These are phyloP conservation scores for Campoletis raptor DNA, from an alignment of 2,888 invertebrate species.

Conservation along the genomic window DNA sequence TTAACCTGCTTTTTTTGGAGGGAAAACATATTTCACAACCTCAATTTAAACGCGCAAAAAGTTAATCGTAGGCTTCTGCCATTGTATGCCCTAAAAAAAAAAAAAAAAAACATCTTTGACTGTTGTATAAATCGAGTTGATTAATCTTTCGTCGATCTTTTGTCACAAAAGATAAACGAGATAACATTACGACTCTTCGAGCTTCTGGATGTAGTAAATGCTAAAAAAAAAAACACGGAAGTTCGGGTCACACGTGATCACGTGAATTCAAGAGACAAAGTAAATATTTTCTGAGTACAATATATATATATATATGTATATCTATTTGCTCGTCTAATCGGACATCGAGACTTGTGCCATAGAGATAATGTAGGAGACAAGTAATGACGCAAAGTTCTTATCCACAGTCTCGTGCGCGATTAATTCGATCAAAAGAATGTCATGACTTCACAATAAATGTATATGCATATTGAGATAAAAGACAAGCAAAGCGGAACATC, in stretches of 20 bases:
- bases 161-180: not conserved
- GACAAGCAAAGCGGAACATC: too few species aligned
- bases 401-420: constrained; percentile 29
- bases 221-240: not conserved
- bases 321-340: constrained; percentile 1
- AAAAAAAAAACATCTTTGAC: not conserved
- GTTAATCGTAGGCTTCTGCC: not conserved
- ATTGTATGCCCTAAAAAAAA: not conserved
- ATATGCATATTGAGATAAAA: not conserved
- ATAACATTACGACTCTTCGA: constrained; percentile 22
- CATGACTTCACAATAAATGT: not conserved
- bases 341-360: constrained; percentile 7
- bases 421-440: constrained; percentile 1
- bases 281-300: not conserved
- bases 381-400: constrained; percentile 25
- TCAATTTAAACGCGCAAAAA: not conserved
- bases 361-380: constrained; percentile 26
- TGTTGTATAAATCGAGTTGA: not conserved
- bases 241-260: constrained; percentile 28
- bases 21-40: not conserved
- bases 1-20: not conserved
- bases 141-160: constrained; percentile 26
- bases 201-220: not conserved
- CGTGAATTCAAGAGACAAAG: constrained; percentile 30
- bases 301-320: not conserved